These are phyloP conservation scores for Tiliacea aurago DNA, from an alignment of 2,888 invertebrate species.

Conservation along the genomic window DNA sequence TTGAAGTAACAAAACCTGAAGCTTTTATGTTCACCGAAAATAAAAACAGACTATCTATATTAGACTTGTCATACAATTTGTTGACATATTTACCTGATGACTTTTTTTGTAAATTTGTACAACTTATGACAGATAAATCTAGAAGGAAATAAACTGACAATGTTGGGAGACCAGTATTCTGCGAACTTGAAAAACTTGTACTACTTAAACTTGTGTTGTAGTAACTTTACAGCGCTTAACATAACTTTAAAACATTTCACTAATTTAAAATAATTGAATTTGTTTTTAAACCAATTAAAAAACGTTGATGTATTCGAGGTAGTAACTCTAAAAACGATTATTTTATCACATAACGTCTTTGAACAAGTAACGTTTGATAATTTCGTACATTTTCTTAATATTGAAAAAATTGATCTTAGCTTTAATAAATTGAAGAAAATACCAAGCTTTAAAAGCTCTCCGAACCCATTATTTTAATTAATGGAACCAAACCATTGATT, in stretches of 20 bases:
- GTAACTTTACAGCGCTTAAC: slow-evolving; percentile 28
- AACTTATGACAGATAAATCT: slow-evolving; percentile 52
- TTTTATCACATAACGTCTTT: slow-evolving; percentile 53
- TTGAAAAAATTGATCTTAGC: slow-evolving; percentile 36
- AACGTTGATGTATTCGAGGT: slow-evolving; percentile 5
- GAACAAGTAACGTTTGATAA: slow-evolving; percentile 10
- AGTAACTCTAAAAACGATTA: slow-evolving; percentile 25
- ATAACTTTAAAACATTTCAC: slow-evolving; percentile 26
- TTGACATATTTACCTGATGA: slow-evolving; percentile 43
- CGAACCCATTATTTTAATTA: no score
- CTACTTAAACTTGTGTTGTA: slow-evolving; percentile 54
- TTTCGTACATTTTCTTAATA: slow-evolving; percentile 11
- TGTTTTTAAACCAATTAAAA: slow-evolving; percentile 46
- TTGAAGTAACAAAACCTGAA: slow-evolving; percentile 38
- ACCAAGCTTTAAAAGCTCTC: background rate
- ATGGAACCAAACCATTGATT: background rate
- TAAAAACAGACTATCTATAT: slow-evolving; percentile 40
- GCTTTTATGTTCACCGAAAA: slow-evolving; percentile 43
- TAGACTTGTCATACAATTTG: slow-evolving; percentile 60
- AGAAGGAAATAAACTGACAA: slow-evolving; percentile 53
- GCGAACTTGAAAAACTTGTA: slow-evolving; percentile 40
- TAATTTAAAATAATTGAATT: slow-evolving; percentile 42
- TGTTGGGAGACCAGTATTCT: slow-evolving; percentile 3
- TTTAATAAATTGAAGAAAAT: slow-evolving; percentile 41
- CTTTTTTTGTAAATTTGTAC: slow-evolving; percentile 36